Percentiles rank a stretch among this genome's conserved stretches.
phyloP scores from a whole-genome alignment of 2,797 vertebrate genomes.

The Mormyrus proboscirostris region DNA sequence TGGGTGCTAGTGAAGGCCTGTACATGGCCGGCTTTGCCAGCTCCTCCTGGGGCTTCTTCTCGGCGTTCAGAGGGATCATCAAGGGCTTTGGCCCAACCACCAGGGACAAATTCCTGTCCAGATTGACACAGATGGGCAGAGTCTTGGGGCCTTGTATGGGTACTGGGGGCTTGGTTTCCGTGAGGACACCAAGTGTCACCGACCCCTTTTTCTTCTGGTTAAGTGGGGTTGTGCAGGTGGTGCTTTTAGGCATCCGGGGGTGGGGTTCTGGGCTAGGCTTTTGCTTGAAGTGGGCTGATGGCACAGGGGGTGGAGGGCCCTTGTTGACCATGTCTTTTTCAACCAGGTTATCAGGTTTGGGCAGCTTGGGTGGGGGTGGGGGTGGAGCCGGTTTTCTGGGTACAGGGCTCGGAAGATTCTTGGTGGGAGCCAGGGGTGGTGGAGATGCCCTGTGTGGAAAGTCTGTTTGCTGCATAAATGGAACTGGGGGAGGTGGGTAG shows the following conservation, averaged over 20 bases:
- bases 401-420: not conserved
- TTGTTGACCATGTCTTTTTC: conserved; percentile 42
- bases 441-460: not conserved
- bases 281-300: conserved; percentile 39
- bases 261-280: conserved; percentile 31
- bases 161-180: conserved; percentile 25
- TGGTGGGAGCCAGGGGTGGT: conserved; percentile 29
- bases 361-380: conserved; percentile 46
- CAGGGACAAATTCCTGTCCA: conserved; percentile 45
- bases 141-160: conserved; percentile 27
- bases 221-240: conserved; percentile 4
- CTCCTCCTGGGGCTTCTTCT: conserved; percentile 17
- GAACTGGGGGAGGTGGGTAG: conserved; percentile 83
- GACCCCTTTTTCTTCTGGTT: conserved; percentile 25
- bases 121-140: conserved; percentile 54
- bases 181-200: conserved; percentile 2
- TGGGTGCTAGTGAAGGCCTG: conserved; percentile 47
- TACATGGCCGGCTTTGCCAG: conserved; percentile 41
- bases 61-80: conserved; percentile 42
- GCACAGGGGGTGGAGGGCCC: conserved; percentile 43
- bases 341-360: conserved; percentile 40
- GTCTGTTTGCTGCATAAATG: conserved; percentile 40
- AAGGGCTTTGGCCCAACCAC: conserved; percentile 23
- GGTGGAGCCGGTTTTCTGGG: conserved; percentile 32
- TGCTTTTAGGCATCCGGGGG: not conserved